phyloP scores from a whole-genome alignment of 2,888 invertebrate genomes.

The Chironomus tentans region DNA sequence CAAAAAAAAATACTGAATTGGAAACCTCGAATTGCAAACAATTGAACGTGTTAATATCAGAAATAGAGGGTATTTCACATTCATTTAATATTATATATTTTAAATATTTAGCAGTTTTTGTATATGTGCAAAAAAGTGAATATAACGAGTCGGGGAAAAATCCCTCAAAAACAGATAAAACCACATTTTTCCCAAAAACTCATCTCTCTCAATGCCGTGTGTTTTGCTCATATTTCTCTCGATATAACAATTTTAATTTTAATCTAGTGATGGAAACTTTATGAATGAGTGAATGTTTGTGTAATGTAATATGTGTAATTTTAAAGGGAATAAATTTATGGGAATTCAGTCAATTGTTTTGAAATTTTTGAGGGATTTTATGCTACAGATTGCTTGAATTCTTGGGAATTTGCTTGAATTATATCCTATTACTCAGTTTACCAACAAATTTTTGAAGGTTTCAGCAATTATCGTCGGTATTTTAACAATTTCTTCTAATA shows the following conservation, averaged over 20 bases:
- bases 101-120: background rate
- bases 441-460: too few relatives aligned
- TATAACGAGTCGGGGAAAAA: background rate
- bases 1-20: background rate
- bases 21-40: background rate
- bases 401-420: too few relatives aligned
- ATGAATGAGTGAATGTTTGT: too few relatives aligned
- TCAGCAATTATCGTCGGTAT: too few relatives aligned
- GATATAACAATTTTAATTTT: background rate
- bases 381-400: too few relatives aligned
- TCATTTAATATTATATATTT: background rate
- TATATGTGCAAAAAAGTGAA: background rate
- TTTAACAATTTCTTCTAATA: too few relatives aligned
- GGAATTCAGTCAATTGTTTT: too few relatives aligned
- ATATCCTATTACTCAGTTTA: too few relatives aligned
- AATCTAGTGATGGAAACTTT: background rate
- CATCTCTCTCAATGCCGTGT: background rate
- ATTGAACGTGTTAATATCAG: background rate
- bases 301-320: too few relatives aligned
- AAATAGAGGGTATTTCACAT: background rate
- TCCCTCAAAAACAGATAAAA: slow-evolving; percentile 10
- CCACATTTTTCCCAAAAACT: background rate
- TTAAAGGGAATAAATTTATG: too few relatives aligned
- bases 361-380: too few relatives aligned
- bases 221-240: background rate